Conservation (phyloP, 2,797 vertebrate species). For the Heterohyrax brucei region DNA sequence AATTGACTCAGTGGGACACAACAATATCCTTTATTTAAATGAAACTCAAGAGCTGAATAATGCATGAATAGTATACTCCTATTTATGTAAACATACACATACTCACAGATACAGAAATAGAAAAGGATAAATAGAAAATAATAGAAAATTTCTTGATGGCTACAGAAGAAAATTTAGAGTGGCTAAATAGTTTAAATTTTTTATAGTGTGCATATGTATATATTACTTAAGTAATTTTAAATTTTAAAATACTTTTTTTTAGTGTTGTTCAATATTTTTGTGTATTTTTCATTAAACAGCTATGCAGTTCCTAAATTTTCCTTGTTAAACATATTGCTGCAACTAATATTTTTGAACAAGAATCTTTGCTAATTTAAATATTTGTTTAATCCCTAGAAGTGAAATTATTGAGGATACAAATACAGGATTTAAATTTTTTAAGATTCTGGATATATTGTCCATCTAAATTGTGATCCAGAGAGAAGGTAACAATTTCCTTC, state of each 20-base stretch:
- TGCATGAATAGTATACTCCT: neutral
- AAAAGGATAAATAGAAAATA: neutral
- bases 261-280: neutral
- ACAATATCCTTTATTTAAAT: too few relatives aligned
- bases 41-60: neutral
- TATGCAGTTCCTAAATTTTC: slow-evolving; percentile 24
- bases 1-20: too few relatives aligned
- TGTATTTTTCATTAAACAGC: neutral
- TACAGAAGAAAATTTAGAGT: neutral
- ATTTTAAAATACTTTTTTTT: neutral
- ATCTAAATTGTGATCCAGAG: neutral
- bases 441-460: neutral
- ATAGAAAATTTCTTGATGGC: neutral
- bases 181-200: neutral
- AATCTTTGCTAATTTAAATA: slow-evolving; percentile 26
- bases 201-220: neutral
- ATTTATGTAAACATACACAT: neutral
- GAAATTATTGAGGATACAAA: neutral
- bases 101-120: neutral
- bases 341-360: slow-evolving; percentile 22
- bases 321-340: neutral
- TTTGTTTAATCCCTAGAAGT: neutral
- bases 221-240: neutral
- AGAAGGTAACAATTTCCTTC: neutral
- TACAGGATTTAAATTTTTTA: neutral